Evolutionary conservation across 2,888 invertebrate species (phyloP).

Genomic region (Latheticus oryzae): DNA sequence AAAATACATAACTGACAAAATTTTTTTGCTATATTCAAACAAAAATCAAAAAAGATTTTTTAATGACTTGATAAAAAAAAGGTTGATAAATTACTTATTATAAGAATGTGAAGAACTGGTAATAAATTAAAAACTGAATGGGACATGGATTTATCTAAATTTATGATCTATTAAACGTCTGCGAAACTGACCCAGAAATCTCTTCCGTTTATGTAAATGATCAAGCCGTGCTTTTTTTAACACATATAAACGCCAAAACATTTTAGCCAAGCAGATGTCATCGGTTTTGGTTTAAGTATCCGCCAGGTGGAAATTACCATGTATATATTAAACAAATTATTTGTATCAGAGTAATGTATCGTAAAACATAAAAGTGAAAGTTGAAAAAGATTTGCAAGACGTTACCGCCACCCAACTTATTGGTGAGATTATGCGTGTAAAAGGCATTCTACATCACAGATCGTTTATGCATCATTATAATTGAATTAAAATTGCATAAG

Average conservation of each 20-base stretch:
- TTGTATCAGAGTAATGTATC: slow-evolving; percentile 33
- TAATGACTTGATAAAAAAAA: too few species aligned
- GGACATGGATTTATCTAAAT: too few species aligned
- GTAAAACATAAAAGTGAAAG: slow-evolving; percentile 42
- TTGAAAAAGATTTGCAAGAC: slow-evolving; percentile 40
- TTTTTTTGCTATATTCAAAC: too few species aligned
- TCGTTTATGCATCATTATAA: slow-evolving; percentile 27
- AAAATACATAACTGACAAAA: too few species aligned
- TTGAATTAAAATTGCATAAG: slow-evolving; percentile 32
- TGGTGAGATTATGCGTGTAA: slow-evolving; percentile 30
- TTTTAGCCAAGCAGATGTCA: slow-evolving; percentile 41
- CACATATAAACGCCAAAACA: slow-evolving; percentile 27
- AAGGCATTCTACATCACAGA: slow-evolving; percentile 22
- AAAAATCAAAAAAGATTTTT: too few species aligned
- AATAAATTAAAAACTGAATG: too few species aligned
- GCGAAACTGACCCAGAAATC: slow-evolving; percentile 33
- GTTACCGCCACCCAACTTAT: slow-evolving; percentile 13
- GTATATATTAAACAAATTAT: slow-evolving; percentile 41
- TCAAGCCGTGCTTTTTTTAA: slow-evolving; percentile 14
- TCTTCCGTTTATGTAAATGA: slow-evolving; percentile 26
- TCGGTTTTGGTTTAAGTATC: slow-evolving; percentile 41
- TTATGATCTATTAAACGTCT: too few species aligned
- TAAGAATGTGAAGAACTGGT: too few species aligned
- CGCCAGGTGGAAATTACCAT: slow-evolving; percentile 41
- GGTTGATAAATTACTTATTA: too few species aligned